phyloP scores from a whole-genome alignment of 2,113 vertebrate genomes.

The Pomatorhinus ruficollis region DNA sequence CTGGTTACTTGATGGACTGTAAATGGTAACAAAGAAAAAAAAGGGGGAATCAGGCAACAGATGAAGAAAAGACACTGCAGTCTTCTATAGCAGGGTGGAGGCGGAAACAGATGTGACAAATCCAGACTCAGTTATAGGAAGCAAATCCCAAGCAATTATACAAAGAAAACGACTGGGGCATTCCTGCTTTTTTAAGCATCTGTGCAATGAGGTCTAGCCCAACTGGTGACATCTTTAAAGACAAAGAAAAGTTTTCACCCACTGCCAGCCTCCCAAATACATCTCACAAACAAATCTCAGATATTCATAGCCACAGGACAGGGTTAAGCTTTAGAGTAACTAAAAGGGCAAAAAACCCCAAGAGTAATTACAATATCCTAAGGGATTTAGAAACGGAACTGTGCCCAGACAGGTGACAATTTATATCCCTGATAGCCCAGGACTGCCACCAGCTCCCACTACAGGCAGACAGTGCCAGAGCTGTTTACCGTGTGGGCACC shows the following conservation, averaged over 20 bases:
- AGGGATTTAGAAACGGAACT: background rate
- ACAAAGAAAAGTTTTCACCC: background rate
- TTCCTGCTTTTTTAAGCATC: background rate
- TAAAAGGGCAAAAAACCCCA: background rate
- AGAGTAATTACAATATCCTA: background rate
- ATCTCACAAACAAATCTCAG: background rate
- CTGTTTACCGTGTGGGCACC: background rate
- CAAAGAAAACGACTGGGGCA: background rate
- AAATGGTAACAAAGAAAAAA: background rate
- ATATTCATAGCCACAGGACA: background rate
- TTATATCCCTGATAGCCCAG: background rate
- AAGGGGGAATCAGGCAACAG: background rate
- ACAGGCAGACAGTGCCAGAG: background rate
- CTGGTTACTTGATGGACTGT: background rate
- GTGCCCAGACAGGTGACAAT: rapidly evolving
- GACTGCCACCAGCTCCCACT: background rate
- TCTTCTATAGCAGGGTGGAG: background rate
- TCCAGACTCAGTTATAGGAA: background rate
- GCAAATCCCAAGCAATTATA: background rate
- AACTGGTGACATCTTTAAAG: background rate
- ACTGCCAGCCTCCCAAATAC: background rate
- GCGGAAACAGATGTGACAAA: background rate
- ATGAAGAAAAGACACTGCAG: background rate
- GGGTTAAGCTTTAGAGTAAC: background rate
- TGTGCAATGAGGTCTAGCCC: background rate